These are phyloP conservation scores for Austrolebias charrua DNA, from an alignment of 2,797 vertebrate species.

Conservation along the genomic window DNA sequence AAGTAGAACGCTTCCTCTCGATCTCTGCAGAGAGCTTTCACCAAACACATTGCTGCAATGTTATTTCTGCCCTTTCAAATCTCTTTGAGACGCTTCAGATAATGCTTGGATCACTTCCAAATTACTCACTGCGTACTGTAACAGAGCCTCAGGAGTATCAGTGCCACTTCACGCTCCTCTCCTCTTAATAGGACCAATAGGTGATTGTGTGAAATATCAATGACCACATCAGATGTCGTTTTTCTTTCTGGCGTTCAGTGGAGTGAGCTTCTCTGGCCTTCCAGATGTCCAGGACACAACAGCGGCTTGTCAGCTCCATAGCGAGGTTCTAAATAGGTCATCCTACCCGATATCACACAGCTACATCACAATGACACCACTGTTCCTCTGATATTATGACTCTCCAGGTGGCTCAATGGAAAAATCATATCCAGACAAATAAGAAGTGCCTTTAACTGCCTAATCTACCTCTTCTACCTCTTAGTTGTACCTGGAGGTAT, in stretches of 20 bases:
- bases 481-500: no score
- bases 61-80: conserved; percentile 32
- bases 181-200: conserved; percentile 29
- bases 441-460: conserved; percentile 30
- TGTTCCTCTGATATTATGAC: conserved; percentile 79
- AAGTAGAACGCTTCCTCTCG: conserved; percentile 41
- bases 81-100: conserved; percentile 48
- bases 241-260: conserved; percentile 29
- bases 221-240: conserved; percentile 42
- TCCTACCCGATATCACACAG: conserved; percentile 76
- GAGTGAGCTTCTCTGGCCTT: conserved; percentile 51
- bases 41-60: conserved; percentile 43
- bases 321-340: conserved; percentile 78
- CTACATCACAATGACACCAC: conserved; percentile 77
- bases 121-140: conserved; percentile 29
- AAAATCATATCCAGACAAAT: conserved; percentile 70
- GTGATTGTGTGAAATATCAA: conserved; percentile 53
- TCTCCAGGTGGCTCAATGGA: conserved; percentile 76
- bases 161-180: conserved; percentile 31
- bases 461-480: no score
- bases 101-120: conserved; percentile 49
- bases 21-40: conserved; percentile 54
- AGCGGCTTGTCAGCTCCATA: conserved; percentile 72
- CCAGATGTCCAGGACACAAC: conserved; percentile 79
- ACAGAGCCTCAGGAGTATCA: conserved; percentile 42